These are phyloP conservation scores for Pogonophryne albipinna DNA, from an alignment of 2,797 vertebrate species.

Conservation along the genomic window DNA sequence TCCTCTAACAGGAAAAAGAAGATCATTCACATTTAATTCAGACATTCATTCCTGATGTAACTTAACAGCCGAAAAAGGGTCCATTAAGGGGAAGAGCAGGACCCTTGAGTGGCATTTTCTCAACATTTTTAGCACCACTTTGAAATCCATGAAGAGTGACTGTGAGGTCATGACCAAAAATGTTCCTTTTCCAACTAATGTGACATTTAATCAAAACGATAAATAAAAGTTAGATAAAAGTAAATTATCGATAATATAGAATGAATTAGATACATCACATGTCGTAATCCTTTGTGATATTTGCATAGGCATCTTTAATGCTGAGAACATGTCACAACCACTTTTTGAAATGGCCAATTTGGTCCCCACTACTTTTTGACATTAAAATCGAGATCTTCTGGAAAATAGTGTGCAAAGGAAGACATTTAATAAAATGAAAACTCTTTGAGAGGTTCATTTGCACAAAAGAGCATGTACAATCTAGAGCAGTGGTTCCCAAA, in stretches of 20 bases:
- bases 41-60: neutral
- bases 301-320: no score
- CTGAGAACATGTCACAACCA: no score
- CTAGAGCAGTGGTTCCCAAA: no score
- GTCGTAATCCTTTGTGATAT: neutral
- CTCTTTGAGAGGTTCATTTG: no score
- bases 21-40: constrained; percentile 5
- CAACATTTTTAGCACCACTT: neutral
- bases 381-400: no score
- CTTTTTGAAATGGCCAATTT: no score
- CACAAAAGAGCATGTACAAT: no score
- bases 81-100: neutral
- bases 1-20: constrained; percentile 13
- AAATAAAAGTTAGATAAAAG: neutral
- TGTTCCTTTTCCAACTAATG: neutral
- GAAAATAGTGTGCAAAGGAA: no score
- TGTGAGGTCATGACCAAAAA: neutral
- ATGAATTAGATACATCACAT: neutral
- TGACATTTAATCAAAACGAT: neutral
- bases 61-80: neutral
- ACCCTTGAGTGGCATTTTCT: neutral
- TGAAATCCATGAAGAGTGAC: neutral
- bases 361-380: no score
- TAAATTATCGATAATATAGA: no score
- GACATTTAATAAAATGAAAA: no score